A percentile compares a stretch with the other conserved stretches of the same genome.
phyloP scores from a whole-genome alignment of 2,113 vertebrate species.

The Camelus dromedarius region DNA sequence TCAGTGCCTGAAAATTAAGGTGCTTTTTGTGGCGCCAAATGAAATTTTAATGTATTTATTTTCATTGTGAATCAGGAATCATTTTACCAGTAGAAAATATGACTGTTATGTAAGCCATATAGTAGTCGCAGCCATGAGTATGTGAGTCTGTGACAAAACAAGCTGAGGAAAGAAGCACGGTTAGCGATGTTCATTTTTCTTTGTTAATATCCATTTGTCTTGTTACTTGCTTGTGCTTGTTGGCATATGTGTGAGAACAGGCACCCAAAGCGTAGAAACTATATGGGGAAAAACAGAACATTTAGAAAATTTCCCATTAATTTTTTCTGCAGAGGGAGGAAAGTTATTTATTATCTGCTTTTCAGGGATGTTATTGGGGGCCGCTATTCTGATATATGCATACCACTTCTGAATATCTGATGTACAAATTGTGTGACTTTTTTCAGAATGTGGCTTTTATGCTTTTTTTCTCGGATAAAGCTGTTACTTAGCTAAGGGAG shows the following conservation, averaged over 20 bases:
- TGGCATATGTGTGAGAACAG: background rate
- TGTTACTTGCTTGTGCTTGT: background rate
- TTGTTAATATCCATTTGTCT: background rate
- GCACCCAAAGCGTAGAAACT: background rate
- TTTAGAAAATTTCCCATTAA: slow-evolving; percentile 43
- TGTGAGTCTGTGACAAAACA: background rate
- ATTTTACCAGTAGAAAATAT: slow-evolving; percentile 53
- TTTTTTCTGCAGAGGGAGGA: slow-evolving; percentile 36
- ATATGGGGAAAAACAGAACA: background rate
- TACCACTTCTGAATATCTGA: background rate
- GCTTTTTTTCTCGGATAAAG: slow-evolving; percentile 17
- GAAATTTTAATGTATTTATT: slow-evolving; percentile 59
- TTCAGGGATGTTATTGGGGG: background rate
- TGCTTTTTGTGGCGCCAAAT: slow-evolving; percentile 25
- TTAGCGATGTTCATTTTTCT: background rate
- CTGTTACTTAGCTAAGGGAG: background rate
- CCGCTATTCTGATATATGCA: background rate
- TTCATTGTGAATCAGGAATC: slow-evolving; percentile 30
- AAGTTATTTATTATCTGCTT: background rate
- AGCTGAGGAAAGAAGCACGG: background rate
- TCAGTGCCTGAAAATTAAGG: slow-evolving; percentile 38
- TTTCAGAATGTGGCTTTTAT: slow-evolving; percentile 34
- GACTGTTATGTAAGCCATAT: background rate
- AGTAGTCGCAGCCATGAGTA: background rate
- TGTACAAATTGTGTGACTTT: background rate